A percentile compares a stretch with the other conserved stretches of the same genome.
Conservation (phyloP, 2,888 invertebrate species). For the Vesta saturnalis region DNA sequence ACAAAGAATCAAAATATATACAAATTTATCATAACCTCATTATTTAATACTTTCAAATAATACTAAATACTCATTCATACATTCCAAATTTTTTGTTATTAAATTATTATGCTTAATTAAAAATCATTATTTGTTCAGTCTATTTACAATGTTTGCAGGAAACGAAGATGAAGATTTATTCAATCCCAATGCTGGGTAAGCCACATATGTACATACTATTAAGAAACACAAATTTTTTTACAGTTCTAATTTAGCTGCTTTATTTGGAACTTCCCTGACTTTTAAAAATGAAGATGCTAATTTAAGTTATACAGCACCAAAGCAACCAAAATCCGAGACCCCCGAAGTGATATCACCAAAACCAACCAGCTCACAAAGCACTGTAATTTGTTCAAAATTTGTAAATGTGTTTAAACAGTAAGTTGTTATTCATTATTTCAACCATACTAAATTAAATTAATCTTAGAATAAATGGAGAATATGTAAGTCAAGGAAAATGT, state of each 20-base stretch:
- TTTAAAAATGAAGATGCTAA: constrained; percentile 34
- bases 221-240: constrained; percentile 29
- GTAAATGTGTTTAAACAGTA: constrained; percentile 53
- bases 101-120: too few species aligned
- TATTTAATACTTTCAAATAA: too few species aligned
- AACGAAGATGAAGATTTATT: constrained; percentile 53
- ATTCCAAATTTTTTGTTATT: too few species aligned
- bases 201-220: constrained; percentile 7
- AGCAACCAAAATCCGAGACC: constrained; percentile 48
- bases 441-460: background rate
- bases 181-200: constrained; percentile 48
- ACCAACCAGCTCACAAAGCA: constrained; percentile 41
- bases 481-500: constrained; percentile 58
- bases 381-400: constrained; percentile 50
- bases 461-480: constrained; percentile 54
- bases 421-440: constrained; percentile 27
- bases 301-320: constrained; percentile 53
- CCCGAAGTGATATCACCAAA: constrained; percentile 24
- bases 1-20: too few species aligned
- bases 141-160: constrained; percentile 46
- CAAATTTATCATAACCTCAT: too few species aligned
- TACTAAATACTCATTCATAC: too few species aligned
- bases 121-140: too few species aligned
- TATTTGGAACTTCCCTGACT: constrained; percentile 45
- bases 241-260: constrained; percentile 51